Evolutionary conservation across 2,113 vertebrate species (phyloP).

Genomic region (Megaleporinus macrocephalus): DNA sequence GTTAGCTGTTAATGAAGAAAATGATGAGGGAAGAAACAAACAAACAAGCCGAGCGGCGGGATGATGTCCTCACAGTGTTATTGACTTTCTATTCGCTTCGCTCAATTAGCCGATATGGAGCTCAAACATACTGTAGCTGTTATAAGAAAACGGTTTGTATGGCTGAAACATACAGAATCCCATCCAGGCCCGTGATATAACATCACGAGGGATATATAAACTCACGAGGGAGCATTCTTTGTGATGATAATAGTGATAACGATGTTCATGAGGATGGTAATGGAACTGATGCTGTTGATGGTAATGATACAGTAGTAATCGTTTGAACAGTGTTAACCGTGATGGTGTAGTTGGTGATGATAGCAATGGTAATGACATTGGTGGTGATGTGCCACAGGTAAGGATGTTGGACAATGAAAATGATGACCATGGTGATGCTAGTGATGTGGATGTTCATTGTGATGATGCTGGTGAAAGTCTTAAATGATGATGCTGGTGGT

Average conservation of each 20-base stretch:
- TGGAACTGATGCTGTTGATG: neutral
- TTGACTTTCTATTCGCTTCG: constrained; percentile 13
- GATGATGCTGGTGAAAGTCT: no score
- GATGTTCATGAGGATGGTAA: neutral
- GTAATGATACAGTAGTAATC: no score
- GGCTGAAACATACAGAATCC: neutral
- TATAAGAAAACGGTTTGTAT: neutral
- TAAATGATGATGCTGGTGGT: neutral
- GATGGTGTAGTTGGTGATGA: no score
- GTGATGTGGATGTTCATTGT: no score
- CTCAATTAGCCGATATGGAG: constrained; percentile 4
- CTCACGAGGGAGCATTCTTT: neutral
- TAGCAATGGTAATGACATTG: no score
- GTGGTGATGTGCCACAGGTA: no score
- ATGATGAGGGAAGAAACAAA: constrained; percentile 12
- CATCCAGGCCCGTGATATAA: neutral
- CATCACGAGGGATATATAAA: neutral
- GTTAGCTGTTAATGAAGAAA: constrained; percentile 22
- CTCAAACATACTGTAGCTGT: neutral
- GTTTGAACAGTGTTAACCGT: no score
- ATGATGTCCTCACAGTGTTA: constrained; percentile 12
- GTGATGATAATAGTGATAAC: no score
- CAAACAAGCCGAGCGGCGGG: constrained; percentile 6
- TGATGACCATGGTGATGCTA: no score
- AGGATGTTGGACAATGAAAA: no score